Base-by-base conservation (phyloP, 2,113 vertebrate genomes). In the Entosphenus tridentatus region DNA sequence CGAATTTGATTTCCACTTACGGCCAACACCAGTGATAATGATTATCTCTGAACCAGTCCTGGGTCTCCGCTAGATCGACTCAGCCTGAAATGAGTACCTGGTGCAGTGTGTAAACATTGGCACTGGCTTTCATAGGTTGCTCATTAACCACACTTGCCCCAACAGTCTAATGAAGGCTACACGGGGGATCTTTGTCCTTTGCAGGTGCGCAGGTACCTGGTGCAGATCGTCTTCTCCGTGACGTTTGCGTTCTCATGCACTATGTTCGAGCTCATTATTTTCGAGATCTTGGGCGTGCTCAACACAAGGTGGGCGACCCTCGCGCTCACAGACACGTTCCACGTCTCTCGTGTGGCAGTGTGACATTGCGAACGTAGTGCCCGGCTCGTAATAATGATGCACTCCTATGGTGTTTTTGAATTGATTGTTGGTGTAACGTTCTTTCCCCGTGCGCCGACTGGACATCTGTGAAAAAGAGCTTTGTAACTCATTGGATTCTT, bases 231-330 rank as follows among this genome's bases (percentile, higher is more conserved):
- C 73, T 98, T 98, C 78, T 98, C 93, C 1, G 76, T 98, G 79
- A 97, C 87, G 2, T 98, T 98, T 76, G 92, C 92, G 1, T 95
- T 98, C 77, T 98, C 88, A n/a, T 98, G 93, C 72, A 98, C 92
- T 14, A 98, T 98, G 93, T 98, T 98, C 82, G 93, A 97, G 73
- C 89, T 98, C 70, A 93, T 98, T 74, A 98, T 98, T 78, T 98
- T 98, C 76, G 93, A 98, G 80, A 98, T 98, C 77, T 79, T 98
- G 70, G 92, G 89, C 54, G 84, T 89, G 57, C 80, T 98, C 78
- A 92, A 82, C 73, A 95, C 84, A 79, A 93, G 84, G 92, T 95
- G 73, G 78, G 84, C 78, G 12, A 3, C 16, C 1, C 21, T 10
- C 62, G 8, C 11, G 21, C 21, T 67, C n/a, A 16, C 21, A 21